phyloP scores from a whole-genome alignment of 2,113 vertebrate species.

The Pogonocichla stellata region DNA sequence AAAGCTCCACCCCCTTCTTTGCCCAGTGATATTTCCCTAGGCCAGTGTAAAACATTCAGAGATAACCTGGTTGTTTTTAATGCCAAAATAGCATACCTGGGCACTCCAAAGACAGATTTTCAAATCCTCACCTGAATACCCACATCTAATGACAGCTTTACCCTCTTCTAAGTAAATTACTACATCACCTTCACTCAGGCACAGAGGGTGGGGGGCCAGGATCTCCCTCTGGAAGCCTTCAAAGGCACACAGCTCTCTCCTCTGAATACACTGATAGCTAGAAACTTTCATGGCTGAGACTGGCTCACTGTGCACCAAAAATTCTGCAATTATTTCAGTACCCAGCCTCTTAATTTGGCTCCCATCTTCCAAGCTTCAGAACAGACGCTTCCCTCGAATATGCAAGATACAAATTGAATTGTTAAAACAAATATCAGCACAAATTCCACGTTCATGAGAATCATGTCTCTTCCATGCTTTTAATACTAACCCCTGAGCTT shows the following conservation, averaged over 20 bases:
- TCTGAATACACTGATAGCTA: not conserved
- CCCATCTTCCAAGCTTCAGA: not conserved
- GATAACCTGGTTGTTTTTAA: not conserved
- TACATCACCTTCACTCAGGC: not conserved
- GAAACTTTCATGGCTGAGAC: not conserved
- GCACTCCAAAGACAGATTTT: not conserved
- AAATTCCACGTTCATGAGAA: not conserved
- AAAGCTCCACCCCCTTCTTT: not conserved
- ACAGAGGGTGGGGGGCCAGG: not conserved
- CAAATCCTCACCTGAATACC: not conserved
- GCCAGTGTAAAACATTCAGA: not conserved
- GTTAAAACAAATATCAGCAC: conserved; percentile 28
- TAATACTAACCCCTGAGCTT: conserved; percentile 46
- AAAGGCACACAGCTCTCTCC: not conserved
- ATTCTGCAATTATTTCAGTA: not conserved
- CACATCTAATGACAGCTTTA: not conserved
- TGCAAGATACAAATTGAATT: not conserved
- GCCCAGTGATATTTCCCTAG: not conserved
- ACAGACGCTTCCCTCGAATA: not conserved
- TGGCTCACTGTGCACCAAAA: not conserved
- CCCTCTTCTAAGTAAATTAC: not conserved
- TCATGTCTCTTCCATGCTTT: conserved; percentile 10
- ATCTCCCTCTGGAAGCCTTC: not conserved
- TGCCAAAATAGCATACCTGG: too few relatives aligned
- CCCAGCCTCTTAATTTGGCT: not conserved